These are phyloP conservation scores for Lagria hirta DNA, from an alignment of 2,888 invertebrate species.

Conservation along the genomic window DNA sequence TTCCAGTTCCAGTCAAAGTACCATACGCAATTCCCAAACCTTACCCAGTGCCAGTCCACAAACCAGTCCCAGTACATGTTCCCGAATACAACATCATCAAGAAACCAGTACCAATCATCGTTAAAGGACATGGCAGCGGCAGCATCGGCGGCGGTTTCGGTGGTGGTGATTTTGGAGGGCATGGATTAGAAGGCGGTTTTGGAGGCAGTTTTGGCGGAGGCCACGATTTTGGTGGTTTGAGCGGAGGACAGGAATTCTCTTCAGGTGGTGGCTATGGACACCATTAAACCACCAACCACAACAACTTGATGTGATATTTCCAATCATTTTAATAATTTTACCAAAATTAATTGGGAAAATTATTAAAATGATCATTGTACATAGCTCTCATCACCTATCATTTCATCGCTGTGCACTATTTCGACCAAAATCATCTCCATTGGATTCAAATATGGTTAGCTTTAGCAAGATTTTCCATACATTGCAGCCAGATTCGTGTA, in stretches of 20 bases:
- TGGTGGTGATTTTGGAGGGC: slow-evolving; percentile 21
- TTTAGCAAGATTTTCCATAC: slow-evolving; percentile 24
- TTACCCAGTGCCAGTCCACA: slow-evolving; percentile 53
- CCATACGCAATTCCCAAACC: slow-evolving; percentile 38
- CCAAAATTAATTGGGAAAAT: slow-evolving; percentile 2
- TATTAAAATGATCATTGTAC: slow-evolving; percentile 15
- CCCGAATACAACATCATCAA: slow-evolving; percentile 58
- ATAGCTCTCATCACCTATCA: slow-evolving; percentile 21
- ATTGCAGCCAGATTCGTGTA: slow-evolving; percentile 21
- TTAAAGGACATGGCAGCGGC: slow-evolving; percentile 38
- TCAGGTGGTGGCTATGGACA: slow-evolving; percentile 15
- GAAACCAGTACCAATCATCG: slow-evolving; percentile 55
- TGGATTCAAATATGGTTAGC: slow-evolving; percentile 18
- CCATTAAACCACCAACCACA: slow-evolving; percentile 17
- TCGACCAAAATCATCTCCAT: slow-evolving; percentile 16
- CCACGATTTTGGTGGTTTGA: slow-evolving; percentile 1
- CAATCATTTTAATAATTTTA: slow-evolving; percentile 9
- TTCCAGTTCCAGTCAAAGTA: slow-evolving; percentile 39
- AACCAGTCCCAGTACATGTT: slow-evolving; percentile 53
- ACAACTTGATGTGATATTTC: slow-evolving; percentile 23
- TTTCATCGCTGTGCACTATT: slow-evolving; percentile 15
- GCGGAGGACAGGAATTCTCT: slow-evolving; percentile 18
- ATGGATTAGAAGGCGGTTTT: slow-evolving; percentile 23
- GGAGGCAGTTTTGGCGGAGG: slow-evolving; percentile 12
- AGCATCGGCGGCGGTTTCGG: slow-evolving; percentile 23